Evolutionary conservation across 1,140 invertebrate species (phyloP).

Genomic region (Heliconius hewitsoni): DNA sequence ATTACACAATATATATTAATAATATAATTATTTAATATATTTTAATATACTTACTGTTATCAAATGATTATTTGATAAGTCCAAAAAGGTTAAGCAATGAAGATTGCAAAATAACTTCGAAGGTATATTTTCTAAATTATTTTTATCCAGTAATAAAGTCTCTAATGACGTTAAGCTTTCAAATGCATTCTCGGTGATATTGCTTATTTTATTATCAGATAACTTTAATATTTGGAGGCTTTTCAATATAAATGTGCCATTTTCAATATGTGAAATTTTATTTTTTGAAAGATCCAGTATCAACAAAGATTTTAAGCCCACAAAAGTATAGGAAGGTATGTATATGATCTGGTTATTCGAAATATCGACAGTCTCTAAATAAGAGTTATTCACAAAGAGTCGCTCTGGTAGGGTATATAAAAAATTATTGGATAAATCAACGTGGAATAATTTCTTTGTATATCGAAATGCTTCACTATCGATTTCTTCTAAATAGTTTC

Average conservation of each 20-base stretch:
- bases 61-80: constrained; percentile 71
- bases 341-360: constrained; percentile 86
- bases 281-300: constrained; percentile 85
- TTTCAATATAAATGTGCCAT: constrained; percentile 83
- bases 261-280: constrained; percentile 80
- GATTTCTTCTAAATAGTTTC: constrained; percentile 87
- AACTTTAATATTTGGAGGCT: constrained; percentile 83
- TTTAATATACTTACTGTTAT: constrained; percentile 61
- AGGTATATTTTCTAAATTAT: constrained; percentile 78
- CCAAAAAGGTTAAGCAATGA: constrained; percentile 64
- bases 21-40: not conserved
- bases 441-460: constrained; percentile 84
- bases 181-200: constrained; percentile 82
- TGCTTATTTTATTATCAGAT: constrained; percentile 83
- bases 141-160: constrained; percentile 83
- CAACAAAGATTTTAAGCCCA: constrained; percentile 77
- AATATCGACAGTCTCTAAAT: constrained; percentile 86
- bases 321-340: constrained; percentile 81
- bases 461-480: constrained; percentile 85
- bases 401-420: constrained; percentile 83
- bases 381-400: constrained; percentile 84
- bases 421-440: constrained; percentile 89
- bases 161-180: constrained; percentile 79
- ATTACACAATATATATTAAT: not conserved
- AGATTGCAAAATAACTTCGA: constrained; percentile 63